phyloP scores from a whole-genome alignment of 2,797 vertebrate species.

The Myoxocephalus aenaeus region DNA sequence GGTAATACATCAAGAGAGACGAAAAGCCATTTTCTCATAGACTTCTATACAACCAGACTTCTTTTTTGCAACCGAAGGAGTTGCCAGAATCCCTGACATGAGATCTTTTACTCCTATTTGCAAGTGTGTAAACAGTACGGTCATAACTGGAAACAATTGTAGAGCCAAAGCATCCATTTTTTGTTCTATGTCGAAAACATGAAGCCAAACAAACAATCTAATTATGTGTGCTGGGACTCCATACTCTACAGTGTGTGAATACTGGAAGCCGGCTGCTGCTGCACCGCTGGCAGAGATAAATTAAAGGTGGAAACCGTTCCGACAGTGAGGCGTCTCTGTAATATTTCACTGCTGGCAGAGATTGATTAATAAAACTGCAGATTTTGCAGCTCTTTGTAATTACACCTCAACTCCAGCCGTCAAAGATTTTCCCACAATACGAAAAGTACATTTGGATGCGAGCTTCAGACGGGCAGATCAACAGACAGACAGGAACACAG shows the following conservation, averaged over 20 bases:
- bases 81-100: no score
- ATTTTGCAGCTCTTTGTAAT: slow-evolving; percentile 17
- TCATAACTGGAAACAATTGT: not conserved
- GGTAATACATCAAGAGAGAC: no score
- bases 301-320: slow-evolving; percentile 17
- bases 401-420: not conserved
- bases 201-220: not conserved
- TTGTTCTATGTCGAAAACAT: no score
- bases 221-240: not conserved
- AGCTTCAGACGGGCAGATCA: slow-evolving; percentile 6
- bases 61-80: no score
- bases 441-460: not conserved
- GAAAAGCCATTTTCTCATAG: no score
- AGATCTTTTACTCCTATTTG: not conserved
- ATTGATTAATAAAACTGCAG: slow-evolving; percentile 26
- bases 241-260: not conserved
- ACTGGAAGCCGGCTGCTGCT: slow-evolving; percentile 13
- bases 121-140: not conserved
- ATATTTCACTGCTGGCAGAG: slow-evolving; percentile 23
- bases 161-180: not conserved
- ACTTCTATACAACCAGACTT: no score
- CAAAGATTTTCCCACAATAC: slow-evolving; percentile 5
- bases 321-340: slow-evolving; percentile 21
- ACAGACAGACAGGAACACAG: slow-evolving; percentile 22
- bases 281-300: slow-evolving; percentile 32